Base-by-base conservation (phyloP, 64 coral and sea anemone species). In the Orbicella faveolata region DNA sequence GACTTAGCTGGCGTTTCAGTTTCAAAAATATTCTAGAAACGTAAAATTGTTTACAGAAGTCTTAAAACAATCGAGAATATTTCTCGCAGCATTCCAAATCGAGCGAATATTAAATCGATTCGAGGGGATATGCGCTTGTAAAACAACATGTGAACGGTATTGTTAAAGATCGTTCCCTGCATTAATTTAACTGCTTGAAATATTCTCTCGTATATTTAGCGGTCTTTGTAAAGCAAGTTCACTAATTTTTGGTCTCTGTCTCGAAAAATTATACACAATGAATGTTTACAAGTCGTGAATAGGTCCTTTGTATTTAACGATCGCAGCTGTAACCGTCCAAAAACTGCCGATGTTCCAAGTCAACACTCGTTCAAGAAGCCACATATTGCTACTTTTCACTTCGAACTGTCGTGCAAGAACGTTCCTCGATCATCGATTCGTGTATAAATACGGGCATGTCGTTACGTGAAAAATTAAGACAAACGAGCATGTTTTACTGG, bases 211-310 rank as follows among this genome's bases (percentile, higher is more conserved):
- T 37, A 30, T 18, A 39, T 11, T 55, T 79, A 33, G n/a, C 0
- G 20, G 25, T n/a, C 25, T 85, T 85, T 85, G 39, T n/a, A 52
- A 52, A 53, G 6, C 36, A 72, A 41, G 62, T 14, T 51, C 36
- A 67, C 54, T 36, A 81, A 81, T 81, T 81, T 59, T 63, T 34
- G 65, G 82, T 85, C 21, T 52, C 66, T 85, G 82, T 72, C 63
- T 85, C 39, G 23, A 9, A 85, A 67, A 20, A 33, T n/a, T 37
- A n/a, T 37, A 68, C 82, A 48, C 65, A 23, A 85, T 85, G 44
- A 85, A 70, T 85, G 82, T 85, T 85, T 85, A 85, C 82, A 72
- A 48, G 36, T 85, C 2, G 11, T 85, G 64, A 85, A 85, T 83
- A 67, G 64, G 61, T 23, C 23, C 82, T 85, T 85, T 85, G 82